phyloP scores from a whole-genome alignment of 2,797 vertebrate species.

The Poeciliopsis paucimaculata region DNA sequence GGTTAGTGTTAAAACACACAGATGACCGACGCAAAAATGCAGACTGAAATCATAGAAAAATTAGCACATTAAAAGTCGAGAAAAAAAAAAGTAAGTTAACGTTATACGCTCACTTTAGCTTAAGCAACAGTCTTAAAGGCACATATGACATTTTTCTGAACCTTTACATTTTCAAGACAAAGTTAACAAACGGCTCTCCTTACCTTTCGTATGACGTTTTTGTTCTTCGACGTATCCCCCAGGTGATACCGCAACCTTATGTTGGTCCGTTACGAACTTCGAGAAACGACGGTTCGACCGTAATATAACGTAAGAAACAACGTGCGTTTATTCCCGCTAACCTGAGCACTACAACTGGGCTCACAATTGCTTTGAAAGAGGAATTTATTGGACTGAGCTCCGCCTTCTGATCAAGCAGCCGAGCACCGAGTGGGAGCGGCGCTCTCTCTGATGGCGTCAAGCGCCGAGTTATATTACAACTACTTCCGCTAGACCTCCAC shows the following conservation, averaged over 20 bases:
- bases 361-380: background rate
- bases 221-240: background rate
- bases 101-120: background rate
- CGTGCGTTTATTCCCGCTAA: background rate
- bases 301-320: background rate
- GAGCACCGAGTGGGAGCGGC: background rate
- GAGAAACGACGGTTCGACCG: background rate
- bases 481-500: constrained; percentile 35
- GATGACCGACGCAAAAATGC: background rate
- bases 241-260: constrained; percentile 36
- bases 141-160: background rate
- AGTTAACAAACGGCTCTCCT: background rate
- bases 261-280: background rate
- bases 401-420: constrained; percentile 48
- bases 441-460: background rate
- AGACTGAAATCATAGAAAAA: background rate
- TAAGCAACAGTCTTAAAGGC: background rate
- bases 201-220: constrained; percentile 32
- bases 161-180: background rate
- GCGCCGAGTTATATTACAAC: background rate
- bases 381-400: constrained; percentile 60
- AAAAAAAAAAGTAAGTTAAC: background rate
- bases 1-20: background rate
- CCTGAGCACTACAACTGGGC: constrained; percentile 9
- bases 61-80: background rate